Conservation (phyloP, 1,140 invertebrate species). For the Drosophila miranda region DNA sequence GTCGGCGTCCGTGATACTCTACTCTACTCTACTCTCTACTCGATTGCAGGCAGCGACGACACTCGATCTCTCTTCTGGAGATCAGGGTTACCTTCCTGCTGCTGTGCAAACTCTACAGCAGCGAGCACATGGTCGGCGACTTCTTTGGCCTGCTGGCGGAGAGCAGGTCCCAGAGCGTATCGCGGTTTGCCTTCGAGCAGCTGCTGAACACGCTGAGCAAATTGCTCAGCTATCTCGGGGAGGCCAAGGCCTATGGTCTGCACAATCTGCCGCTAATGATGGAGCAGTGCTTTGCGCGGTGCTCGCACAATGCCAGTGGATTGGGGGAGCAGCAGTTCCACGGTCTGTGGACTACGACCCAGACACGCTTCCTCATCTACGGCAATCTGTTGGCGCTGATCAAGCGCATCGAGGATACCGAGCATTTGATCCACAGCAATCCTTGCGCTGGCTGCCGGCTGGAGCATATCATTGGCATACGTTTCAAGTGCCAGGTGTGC, state of each 20-base stretch:
- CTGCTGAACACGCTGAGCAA: conserved; percentile 67
- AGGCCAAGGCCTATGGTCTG: conserved; percentile 67
- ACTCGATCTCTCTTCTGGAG: conserved; percentile 75
- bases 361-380: conserved; percentile 77
- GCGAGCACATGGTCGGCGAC: conserved; percentile 60
- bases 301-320: conserved; percentile 62
- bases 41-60: conserved; percentile 55
- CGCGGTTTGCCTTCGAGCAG: conserved; percentile 71
- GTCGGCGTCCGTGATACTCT: too few species aligned
- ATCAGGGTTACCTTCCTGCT: conserved; percentile 74
- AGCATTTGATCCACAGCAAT: conserved; percentile 75
- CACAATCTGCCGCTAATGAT: conserved; percentile 67
- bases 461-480: conserved; percentile 73
- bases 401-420: conserved; percentile 77
- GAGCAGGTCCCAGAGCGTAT: conserved; percentile 59
- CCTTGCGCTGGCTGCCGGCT: conserved; percentile 62
- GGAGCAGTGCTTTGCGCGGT: conserved; percentile 70
- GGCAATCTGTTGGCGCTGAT: conserved; percentile 71
- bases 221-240: conserved; percentile 69
- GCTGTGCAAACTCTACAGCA: conserved; percentile 72
- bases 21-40: neutral
- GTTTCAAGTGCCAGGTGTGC: conserved; percentile 77
- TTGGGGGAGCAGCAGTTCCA: conserved; percentile 70
- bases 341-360: conserved; percentile 64
- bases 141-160: conserved; percentile 66